phyloP scores from a whole-genome alignment of 2,888 invertebrate species.

The Meta bourneti region DNA sequence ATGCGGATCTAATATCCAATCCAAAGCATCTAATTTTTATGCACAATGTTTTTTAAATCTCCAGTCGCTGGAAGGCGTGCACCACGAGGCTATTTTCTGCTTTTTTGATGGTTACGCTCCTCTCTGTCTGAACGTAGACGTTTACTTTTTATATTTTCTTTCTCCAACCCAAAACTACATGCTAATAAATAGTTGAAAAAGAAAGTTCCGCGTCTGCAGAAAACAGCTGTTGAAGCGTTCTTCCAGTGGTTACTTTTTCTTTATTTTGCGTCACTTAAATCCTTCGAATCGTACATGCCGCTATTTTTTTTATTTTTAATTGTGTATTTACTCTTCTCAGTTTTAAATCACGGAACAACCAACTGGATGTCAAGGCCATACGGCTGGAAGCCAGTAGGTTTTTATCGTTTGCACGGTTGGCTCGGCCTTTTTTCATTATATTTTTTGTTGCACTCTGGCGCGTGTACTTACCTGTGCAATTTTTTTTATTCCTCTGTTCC shows the following conservation, averaged over 20 bases:
- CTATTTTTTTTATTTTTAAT: slow-evolving; percentile 34
- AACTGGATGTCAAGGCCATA: slow-evolving; percentile 50
- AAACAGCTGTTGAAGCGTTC: slow-evolving; percentile 11
- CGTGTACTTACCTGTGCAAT: neutral
- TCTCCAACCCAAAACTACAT: slow-evolving; percentile 15
- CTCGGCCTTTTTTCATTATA: neutral
- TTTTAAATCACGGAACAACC: slow-evolving; percentile 19
- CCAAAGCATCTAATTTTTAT: too few species aligned
- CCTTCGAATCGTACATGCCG: neutral
- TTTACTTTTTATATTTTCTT: neutral
- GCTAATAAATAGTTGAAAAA: slow-evolving; percentile 16
- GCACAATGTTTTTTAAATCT: too few species aligned
- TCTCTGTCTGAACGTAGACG: too few species aligned
- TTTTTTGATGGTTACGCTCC: too few species aligned
- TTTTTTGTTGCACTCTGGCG: neutral
- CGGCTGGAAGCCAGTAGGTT: slow-evolving; percentile 12
- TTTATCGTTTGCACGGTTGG: neutral
- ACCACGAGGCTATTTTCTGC: too few species aligned
- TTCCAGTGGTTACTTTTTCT: neutral
- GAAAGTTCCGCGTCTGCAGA: slow-evolving; percentile 37
- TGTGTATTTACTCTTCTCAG: slow-evolving; percentile 33
- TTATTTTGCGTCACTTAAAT: neutral
- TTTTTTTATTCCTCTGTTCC: neutral
- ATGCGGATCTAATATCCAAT: too few species aligned
- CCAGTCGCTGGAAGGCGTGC: too few species aligned